Percentiles rank a stretch among this genome's conserved stretches.
These are phyloP conservation scores for Spea multiplicata DNA, from an alignment of 2,113 vertebrate species.

Conservation along the genomic window DNA sequence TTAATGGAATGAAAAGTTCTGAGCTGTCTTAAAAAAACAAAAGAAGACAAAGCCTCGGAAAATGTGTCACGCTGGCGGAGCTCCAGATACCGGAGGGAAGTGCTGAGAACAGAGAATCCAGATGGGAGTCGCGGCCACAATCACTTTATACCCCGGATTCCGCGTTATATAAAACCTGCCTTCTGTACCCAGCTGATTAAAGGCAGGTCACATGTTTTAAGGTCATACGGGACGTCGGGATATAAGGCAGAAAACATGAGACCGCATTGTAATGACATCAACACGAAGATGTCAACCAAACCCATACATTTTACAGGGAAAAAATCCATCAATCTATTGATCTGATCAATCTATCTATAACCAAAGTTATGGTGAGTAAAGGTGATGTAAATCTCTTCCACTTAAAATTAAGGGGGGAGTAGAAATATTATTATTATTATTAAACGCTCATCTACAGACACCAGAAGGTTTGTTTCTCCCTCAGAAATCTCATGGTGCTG, in stretches of 20 bases:
- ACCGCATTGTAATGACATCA: slow-evolving; percentile 3
- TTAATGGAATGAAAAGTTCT: slow-evolving; percentile 52
- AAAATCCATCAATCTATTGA: neutral
- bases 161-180: slow-evolving; percentile 68
- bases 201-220: slow-evolving; percentile 61
- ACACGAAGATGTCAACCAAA: neutral
- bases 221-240: slow-evolving; percentile 57
- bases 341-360: too few species aligned
- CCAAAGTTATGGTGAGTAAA: too few species aligned
- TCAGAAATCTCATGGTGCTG: too few species aligned
- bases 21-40: slow-evolving; percentile 67
- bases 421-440: too few species aligned
- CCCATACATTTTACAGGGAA: neutral
- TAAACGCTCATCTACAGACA: too few species aligned
- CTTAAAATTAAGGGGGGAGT: too few species aligned
- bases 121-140: slow-evolving; percentile 77
- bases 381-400: too few species aligned
- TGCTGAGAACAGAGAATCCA: slow-evolving; percentile 74
- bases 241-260: slow-evolving; percentile 52
- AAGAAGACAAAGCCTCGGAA: slow-evolving; percentile 60
- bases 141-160: slow-evolving; percentile 78
- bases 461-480: too few species aligned
- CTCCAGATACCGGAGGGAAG: slow-evolving; percentile 67
- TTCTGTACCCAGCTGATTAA: slow-evolving; percentile 72
- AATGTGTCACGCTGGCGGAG: slow-evolving; percentile 68